Evolutionary conservation across 2,113 vertebrate species (phyloP).

Genomic region (Labeo catla): DNA sequence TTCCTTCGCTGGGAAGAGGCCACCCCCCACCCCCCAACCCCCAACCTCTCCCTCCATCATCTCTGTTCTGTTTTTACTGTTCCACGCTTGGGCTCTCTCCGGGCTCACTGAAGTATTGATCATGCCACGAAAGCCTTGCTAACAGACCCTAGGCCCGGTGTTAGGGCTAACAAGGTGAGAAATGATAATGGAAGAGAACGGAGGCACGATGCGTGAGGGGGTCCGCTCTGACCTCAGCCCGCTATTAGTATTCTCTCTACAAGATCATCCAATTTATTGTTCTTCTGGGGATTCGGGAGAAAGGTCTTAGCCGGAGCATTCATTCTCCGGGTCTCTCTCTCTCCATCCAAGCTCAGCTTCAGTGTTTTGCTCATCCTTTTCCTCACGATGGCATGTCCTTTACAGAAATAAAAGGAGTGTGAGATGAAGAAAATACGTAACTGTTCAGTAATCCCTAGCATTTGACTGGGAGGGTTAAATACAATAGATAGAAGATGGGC

Average conservation of each 20-base stretch:
- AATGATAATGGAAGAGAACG: conserved; percentile 68
- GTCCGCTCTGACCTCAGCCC: conserved; percentile 61
- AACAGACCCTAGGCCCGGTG: conserved; percentile 60
- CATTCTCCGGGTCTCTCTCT: conserved; percentile 12
- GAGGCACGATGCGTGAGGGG: conserved; percentile 57
- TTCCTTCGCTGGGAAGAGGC: conserved; percentile 36
- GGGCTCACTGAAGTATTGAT: conserved; percentile 64
- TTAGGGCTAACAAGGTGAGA: conserved; percentile 75
- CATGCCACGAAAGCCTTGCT: conserved; percentile 52
- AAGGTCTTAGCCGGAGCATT: conserved; percentile 1
- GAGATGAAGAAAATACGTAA: conserved; percentile 39
- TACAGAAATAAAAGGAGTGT: conserved; percentile 38
- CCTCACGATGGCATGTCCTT: neutral
- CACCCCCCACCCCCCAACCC: neutral
- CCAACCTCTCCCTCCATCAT: conserved; percentile 26
- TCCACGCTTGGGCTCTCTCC: conserved; percentile 62
- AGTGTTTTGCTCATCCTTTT: neutral
- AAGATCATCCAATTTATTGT: conserved; percentile 67
- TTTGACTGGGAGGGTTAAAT: conserved; percentile 1
- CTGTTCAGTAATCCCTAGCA: conserved; percentile 49
- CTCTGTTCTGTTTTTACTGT: conserved; percentile 45
- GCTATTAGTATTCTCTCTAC: conserved; percentile 65
- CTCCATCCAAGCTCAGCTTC: neutral
- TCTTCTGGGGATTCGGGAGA: conserved; percentile 54
- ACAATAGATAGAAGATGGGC: neutral